phyloP scores from a whole-genome alignment of 2,113 vertebrate genomes.

The mouse (Mus musculus) region GRCm39 chr8:92083501-92084000 shows the following conservation, averaged over 20 bases:
- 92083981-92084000: neutral
- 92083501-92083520: neutral
- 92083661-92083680: neutral
- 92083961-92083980: neutral
- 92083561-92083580: neutral
- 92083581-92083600: neutral
- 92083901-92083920: neutral
- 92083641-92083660: neutral
- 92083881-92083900: neutral
- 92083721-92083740: neutral
- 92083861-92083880: neutral
- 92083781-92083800: neutral
- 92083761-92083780: neutral
- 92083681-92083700: neutral
- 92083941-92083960: neutral
- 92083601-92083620: neutral
- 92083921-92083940: neutral
- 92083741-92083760: neutral
- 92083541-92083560: neutral
- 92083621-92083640: neutral
- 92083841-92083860: neutral
- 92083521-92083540: neutral
- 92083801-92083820: neutral
- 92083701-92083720: slow-evolving; percentile 1
- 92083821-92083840: neutral